Evolutionary conservation across 2,888 invertebrate genomes (phyloP).

Genomic region (Amiota mariae): DNA sequence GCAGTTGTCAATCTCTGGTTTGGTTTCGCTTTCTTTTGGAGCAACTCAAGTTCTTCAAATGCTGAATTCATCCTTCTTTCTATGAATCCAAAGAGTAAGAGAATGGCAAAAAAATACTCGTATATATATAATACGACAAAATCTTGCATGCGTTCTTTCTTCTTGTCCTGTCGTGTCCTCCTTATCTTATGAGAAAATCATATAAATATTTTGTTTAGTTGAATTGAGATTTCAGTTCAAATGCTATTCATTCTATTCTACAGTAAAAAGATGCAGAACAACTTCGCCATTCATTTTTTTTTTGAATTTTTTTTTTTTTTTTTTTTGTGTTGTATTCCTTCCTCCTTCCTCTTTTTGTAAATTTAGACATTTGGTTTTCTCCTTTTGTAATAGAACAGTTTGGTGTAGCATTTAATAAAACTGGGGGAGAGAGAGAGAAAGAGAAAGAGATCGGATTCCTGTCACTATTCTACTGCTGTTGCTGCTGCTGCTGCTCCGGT

Average conservation of each 20-base stretch:
- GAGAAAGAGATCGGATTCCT: too few species aligned
- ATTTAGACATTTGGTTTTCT: constrained; percentile 19
- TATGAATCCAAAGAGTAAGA: not conserved
- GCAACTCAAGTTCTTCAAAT: not conserved
- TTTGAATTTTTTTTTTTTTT: too few species aligned
- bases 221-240: too few species aligned
- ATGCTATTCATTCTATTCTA: too few species aligned
- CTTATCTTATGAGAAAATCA: constrained; percentile 61
- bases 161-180: too few species aligned
- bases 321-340: constrained; percentile 38
- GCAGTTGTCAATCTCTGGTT: constrained; percentile 63
- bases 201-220: constrained; percentile 2
- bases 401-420: constrained; percentile 57
- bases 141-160: not conserved
- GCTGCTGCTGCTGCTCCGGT: not conserved
- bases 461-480: not conserved
- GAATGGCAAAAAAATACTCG: constrained; percentile 41
- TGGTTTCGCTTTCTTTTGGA: constrained; percentile 19
- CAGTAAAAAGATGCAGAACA: too few species aligned
- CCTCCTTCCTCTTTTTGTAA: not conserved
- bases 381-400: constrained; percentile 22
- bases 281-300: too few species aligned
- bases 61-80: not conserved
- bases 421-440: constrained; percentile 34
- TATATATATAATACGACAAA: not conserved